phyloP scores from a whole-genome alignment of 2,113 vertebrate genomes.

The Clarias batrachus region DNA sequence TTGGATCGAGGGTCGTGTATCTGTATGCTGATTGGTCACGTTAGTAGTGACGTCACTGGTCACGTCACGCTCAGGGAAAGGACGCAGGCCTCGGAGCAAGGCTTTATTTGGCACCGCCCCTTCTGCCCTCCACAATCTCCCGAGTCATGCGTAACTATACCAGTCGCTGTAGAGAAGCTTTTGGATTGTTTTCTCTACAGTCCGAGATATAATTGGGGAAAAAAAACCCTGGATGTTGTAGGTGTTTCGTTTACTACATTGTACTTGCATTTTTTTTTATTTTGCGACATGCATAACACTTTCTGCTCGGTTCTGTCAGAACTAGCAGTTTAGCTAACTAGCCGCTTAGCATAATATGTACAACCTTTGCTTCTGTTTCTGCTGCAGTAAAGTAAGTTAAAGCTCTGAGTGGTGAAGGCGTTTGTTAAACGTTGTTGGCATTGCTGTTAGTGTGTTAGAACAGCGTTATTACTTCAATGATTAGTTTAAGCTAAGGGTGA shows the following conservation, averaged over 20 bases:
- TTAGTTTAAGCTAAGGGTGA: background rate
- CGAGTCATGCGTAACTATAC: no score
- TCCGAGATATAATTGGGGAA: background rate
- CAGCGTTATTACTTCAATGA: background rate
- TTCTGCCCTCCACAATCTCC: no score
- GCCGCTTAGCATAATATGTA: background rate
- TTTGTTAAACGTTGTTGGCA: background rate
- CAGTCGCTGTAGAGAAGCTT: background rate
- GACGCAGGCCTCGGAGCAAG: no score
- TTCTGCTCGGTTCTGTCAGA: background rate
- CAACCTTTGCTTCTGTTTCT: background rate
- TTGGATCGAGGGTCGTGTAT: no score
- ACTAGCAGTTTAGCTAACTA: conserved; percentile 1
- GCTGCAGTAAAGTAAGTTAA: background rate
- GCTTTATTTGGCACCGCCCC: no score
- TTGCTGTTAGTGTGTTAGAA: background rate
- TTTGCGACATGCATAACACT: background rate
- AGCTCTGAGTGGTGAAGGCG: background rate
- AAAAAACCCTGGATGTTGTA: background rate
- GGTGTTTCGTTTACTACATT: background rate
- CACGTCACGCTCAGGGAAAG: no score
- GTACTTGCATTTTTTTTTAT: background rate
- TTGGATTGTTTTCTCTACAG: background rate
- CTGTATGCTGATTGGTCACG: no score
- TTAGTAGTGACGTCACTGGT: no score